Evolutionary conservation across 2,113 vertebrate genomes (phyloP).

Genomic region (Oncorhynchus gorbuscha): DNA sequence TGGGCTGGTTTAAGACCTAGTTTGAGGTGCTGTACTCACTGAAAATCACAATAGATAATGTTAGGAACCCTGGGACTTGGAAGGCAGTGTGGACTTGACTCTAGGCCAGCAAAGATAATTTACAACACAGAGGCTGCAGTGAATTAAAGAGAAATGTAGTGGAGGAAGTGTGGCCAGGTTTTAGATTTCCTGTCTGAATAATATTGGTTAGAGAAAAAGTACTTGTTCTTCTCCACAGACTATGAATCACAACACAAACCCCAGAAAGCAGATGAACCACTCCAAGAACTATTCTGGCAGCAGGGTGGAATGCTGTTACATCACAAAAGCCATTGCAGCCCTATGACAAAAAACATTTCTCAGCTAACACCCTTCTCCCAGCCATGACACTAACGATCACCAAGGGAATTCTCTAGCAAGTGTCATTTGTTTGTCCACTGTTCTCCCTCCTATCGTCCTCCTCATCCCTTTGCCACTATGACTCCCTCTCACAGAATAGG

Average conservation of each 20-base stretch:
- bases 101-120: not conserved
- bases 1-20: not conserved
- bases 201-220: not conserved
- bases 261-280: not conserved
- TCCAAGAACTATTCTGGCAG: not conserved
- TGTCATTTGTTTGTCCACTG: conserved; percentile 28
- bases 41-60: not conserved
- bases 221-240: no score
- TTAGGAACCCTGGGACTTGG: not conserved
- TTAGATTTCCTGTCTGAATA: not conserved
- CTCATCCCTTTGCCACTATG: conserved; percentile 15
- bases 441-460: not conserved
- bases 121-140: not conserved
- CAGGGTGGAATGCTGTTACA: not conserved
- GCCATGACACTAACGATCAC: conserved; percentile 26
- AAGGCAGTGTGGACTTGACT: not conserved
- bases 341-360: conserved; percentile 16
- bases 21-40: not conserved
- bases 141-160: not conserved
- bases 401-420: conserved; percentile 3
- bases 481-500: conserved; percentile 44
- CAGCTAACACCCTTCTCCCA: conserved; percentile 3
- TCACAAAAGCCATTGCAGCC: not conserved
- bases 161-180: not conserved
- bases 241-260: not conserved